Conservation (phyloP, 2,888 invertebrate species). For the Scaptomyza flava region DNA sequence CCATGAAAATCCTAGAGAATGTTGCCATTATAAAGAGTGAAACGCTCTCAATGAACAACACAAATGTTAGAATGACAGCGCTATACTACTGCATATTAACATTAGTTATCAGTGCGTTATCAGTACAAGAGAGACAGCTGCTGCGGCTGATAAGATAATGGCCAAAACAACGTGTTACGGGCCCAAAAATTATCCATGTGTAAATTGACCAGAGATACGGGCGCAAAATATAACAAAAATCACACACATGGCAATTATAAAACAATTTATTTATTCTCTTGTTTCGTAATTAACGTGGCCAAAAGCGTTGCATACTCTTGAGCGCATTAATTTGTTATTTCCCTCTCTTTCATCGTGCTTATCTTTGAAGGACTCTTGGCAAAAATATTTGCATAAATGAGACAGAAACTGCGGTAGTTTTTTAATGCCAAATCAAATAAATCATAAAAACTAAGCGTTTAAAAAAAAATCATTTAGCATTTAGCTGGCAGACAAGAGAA, state of each 20-base stretch:
- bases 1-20: conserved; percentile 36
- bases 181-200: conserved; percentile 31
- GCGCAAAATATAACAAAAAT: conserved; percentile 4
- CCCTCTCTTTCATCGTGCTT: background rate
- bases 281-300: conserved; percentile 14
- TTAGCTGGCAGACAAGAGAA: conserved; percentile 3
- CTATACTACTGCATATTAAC: conserved; percentile 26
- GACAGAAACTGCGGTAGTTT: conserved; percentile 49
- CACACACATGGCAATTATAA: conserved; percentile 6
- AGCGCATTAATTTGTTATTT: conserved; percentile 18
- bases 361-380: conserved; percentile 40
- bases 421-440: conserved; percentile 10
- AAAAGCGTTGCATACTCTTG: conserved; percentile 53
- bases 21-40: conserved; percentile 15
- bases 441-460: conserved; percentile 8
- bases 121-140: conserved; percentile 9
- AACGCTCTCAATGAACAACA: conserved; percentile 10
- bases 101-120: conserved; percentile 49
- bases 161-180: conserved; percentile 14
- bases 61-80: conserved; percentile 19
- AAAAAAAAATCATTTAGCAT: conserved; percentile 2
- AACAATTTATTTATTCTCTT: background rate
- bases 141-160: conserved; percentile 54
- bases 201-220: conserved; percentile 44
- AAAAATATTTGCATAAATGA: conserved; percentile 49